Percentiles rank a stretch among this genome's conserved stretches.
These are phyloP conservation scores for Marmota flaviventris DNA, from an alignment of 2,113 vertebrate genomes.

Conservation along the genomic window DNA sequence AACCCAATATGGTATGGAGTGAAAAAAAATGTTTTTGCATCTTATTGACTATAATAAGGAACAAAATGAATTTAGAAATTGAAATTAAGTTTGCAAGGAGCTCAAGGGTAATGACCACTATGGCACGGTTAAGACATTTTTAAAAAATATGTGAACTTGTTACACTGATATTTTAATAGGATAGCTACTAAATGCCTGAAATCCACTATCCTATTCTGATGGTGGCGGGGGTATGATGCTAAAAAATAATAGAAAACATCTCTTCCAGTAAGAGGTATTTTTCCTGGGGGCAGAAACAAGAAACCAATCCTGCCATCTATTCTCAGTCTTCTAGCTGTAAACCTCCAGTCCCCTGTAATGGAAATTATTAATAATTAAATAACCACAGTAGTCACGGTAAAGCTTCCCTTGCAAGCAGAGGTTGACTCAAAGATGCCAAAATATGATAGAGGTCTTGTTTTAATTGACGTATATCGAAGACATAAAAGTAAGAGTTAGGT, in stretches of 20 bases:
- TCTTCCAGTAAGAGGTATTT: constrained; percentile 50
- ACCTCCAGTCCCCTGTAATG: constrained; percentile 65
- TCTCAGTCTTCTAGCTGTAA: constrained; percentile 49
- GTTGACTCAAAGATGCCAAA: constrained; percentile 55
- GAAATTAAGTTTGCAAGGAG: constrained; percentile 67
- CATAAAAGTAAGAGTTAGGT: constrained; percentile 52
- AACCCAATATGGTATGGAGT: background rate
- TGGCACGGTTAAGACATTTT: background rate
- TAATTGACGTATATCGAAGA: constrained; percentile 74
- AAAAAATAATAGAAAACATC: constrained; percentile 48
- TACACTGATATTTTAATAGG: constrained; percentile 34
- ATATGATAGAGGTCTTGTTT: constrained; percentile 24
- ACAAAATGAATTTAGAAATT: constrained; percentile 62
- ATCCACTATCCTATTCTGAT: constrained; percentile 41
- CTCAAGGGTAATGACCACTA: constrained; percentile 14
- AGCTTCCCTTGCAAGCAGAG: constrained; percentile 42
- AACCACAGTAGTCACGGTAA: constrained; percentile 2
- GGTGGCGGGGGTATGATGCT: background rate
- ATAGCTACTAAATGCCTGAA: constrained; percentile 36
- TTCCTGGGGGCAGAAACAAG: constrained; percentile 59
- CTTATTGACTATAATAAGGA: constrained; percentile 53
- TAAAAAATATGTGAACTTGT: constrained; percentile 55
- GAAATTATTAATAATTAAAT: constrained; percentile 80
- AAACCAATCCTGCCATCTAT: constrained; percentile 27
- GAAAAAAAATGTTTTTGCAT: constrained; percentile 25